A percentile compares a stretch with the other conserved stretches of the same genome.
Evolutionary conservation across 2,888 invertebrate genomes (phyloP).

Genomic region (Aspidapion aeneum): DNA sequence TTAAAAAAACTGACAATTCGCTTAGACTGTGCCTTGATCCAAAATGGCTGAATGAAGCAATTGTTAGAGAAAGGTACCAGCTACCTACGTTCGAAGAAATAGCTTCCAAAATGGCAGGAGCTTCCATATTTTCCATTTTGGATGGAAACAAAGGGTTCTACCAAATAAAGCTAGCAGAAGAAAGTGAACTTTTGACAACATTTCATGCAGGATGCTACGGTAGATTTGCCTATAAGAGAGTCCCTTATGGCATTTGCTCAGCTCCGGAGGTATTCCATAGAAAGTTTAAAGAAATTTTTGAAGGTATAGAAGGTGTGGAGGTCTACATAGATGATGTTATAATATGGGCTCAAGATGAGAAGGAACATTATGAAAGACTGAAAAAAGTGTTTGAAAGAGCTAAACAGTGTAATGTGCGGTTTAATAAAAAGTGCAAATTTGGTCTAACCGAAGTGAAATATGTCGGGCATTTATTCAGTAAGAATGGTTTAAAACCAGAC

Average conservation of each 20-base stretch:
- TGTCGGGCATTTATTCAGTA: conserved; percentile 26
- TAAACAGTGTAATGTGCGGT: conserved; percentile 22
- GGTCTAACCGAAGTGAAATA: conserved; percentile 26
- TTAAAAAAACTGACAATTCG: not conserved
- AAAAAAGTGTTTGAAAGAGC: conserved; percentile 25
- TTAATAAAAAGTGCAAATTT: conserved; percentile 30
- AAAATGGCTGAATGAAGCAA: not conserved
- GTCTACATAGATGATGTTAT: conserved; percentile 27
- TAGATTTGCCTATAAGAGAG: not conserved
- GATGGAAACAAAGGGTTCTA: conserved; percentile 10
- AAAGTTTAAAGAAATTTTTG: conserved; percentile 10
- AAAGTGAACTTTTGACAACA: conserved; percentile 4
- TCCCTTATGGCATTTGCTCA: conserved; percentile 5
- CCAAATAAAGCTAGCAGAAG: conserved; percentile 7
- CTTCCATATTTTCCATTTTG: conserved; percentile 7
- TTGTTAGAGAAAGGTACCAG: not conserved
- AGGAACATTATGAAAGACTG: conserved; percentile 24
- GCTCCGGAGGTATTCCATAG: too few relatives aligned
- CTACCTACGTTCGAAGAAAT: conserved; percentile 2
- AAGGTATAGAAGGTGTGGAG: conserved; percentile 17
- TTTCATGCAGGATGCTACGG: conserved; percentile 8
- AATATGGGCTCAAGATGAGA: conserved; percentile 18
- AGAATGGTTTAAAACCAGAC: conserved; percentile 26
- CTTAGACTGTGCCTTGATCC: not conserved
- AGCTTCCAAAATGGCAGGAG: conserved; percentile 11